Evolutionary conservation across 2,113 vertebrate genomes (phyloP).

Genomic region (Tetrao urogallus): DNA sequence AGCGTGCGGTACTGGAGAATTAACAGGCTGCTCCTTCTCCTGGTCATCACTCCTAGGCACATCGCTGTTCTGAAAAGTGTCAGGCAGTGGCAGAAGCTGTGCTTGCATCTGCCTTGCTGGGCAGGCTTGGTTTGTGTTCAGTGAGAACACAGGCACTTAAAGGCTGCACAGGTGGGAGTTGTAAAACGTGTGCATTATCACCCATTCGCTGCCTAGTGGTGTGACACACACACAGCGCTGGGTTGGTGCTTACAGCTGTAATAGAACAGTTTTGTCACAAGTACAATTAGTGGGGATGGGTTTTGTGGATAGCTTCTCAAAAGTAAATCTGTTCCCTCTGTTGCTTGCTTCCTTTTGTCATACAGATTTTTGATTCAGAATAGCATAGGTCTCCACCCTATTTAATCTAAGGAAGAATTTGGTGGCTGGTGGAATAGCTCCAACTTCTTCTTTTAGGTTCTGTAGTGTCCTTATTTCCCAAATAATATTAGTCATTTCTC

Average conservation of each 20-base stretch:
- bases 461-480: no score
- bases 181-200: no score
- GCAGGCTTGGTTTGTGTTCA: not conserved
- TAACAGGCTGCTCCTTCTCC: not conserved
- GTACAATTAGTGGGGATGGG: not conserved
- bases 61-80: not conserved
- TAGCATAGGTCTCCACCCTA: no score
- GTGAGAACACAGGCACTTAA: not conserved
- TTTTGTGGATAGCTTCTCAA: not conserved
- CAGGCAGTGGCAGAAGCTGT: not conserved
- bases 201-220: not conserved
- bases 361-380: no score
- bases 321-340: conserved; percentile 59
- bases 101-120: not conserved
- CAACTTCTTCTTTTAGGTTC: no score
- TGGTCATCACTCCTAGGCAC: not conserved
- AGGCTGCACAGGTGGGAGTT: no score
- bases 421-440: no score
- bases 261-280: not conserved
- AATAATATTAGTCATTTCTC: no score
- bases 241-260: not conserved
- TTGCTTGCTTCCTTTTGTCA: conserved; percentile 75
- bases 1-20: not conserved
- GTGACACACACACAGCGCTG: not conserved
- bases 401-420: no score